Evolutionary conservation across 2,888 invertebrate species (phyloP), one percentile per base, ranked within the genome.

Genomic region (Hedya salicella): DNA sequence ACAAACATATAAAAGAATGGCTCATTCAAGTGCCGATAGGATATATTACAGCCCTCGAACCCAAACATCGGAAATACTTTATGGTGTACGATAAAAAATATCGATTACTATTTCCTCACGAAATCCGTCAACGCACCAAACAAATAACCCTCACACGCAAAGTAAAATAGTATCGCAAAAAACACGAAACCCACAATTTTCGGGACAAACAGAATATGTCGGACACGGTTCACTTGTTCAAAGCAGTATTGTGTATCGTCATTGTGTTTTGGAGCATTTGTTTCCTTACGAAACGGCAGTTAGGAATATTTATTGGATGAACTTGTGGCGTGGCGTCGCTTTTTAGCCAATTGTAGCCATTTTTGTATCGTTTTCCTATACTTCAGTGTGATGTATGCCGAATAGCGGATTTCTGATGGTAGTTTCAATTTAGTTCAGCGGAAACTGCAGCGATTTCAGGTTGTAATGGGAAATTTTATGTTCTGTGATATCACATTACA

Each of bases 221-320:
- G 82, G 85, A 74, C 82, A 82, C 85, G 87, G 83, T 83, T 89
- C 88, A 89, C 83, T 90, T 82, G 82, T 78, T 85, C 78, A 75
- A 77, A 81, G 80, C 87, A 87, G 87, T 88, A 88, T 89, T 88
- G 89, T 88, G 78, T 87, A 85, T 85, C 84, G 86, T 89, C 88
- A 88, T 86, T 88, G 88, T 90, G 85, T 88, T 89, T 87, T 89
- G 85, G 85, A 90, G 89, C 87, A 86, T 89, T 91, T 87, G 87
- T 87, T 90, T 90, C 88, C 88, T 91, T 87, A 85, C 87, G 81
- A 81, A 87, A 83, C 82, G 86, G 90, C 88, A 90, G 90, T 91
- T 91, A 88, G 84, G 88, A 85, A 87, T 90, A 91, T 91, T 91
- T 91, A 92, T 91, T 86, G 88, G 83, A 81, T 84, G 85, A 90